Evolutionary conservation across 2,888 invertebrate species (phyloP), one percentile per base, ranked within the genome.

Genomic region (Endomychus coccineus): DNA sequence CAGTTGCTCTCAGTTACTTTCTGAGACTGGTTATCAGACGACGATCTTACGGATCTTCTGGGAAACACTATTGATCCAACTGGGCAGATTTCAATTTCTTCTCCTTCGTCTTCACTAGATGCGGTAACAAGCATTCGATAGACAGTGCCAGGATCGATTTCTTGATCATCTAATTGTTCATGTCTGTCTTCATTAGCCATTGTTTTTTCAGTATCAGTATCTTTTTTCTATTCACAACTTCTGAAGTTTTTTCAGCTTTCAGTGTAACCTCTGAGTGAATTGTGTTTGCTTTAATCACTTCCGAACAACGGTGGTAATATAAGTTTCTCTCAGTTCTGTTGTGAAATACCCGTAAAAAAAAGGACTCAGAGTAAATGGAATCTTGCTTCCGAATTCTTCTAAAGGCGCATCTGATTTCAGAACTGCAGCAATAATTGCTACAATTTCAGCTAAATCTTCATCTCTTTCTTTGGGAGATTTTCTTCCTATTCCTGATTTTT

Each of bases 351-450:
- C 68, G 43, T 67, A 73, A n/a, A n/a, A n/a, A n/a, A n/a, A n/a
- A 1, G 70, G 51, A 19, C 50, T 45, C 28, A 48, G 56, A 3
- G 54, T 48, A 31, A 61, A 56, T n/a, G 64, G 62, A 30, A 66
- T 54, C 48, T 63, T 63, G 69, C 77, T 46, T 74, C 80, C 77
- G 27, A 82, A 75, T 62, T 80, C 80, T 40, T 79, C 78, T 36
- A 82, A 68, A 31, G 77, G 78, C 45, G 80, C 81, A 29, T 82
- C 82, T 0, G 82, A 82, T 63, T 82, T 82, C 3, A 82, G 56
- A 5, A 83, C 82, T 62, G 80, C 77, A 3, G 82, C 82, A 2
- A 83, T 82, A 51, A 78, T 77, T 11, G 76, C 74, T 1, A 82
- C 82, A 48, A 82, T 82, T 66, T 75, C 77, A 48, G 75, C 74